phyloP scores from a whole-genome alignment of 2,113 vertebrate species.

The Rhombomys opimus region DNA sequence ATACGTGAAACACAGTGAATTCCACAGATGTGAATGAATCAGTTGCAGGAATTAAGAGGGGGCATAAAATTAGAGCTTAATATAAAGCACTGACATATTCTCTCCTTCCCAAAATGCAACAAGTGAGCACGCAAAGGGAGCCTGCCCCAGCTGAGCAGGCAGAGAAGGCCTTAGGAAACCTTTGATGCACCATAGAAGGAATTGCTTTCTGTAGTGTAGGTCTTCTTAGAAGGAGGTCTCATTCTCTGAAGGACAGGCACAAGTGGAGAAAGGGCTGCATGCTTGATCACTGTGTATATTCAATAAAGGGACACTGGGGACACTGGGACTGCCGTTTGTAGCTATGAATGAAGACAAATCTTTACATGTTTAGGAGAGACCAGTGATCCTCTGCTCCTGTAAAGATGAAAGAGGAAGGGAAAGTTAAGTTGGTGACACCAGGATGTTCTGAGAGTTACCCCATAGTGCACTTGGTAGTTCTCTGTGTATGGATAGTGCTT shows the following conservation, averaged over 20 bases:
- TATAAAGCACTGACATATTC: not conserved
- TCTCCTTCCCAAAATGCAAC: not conserved
- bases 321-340: not conserved
- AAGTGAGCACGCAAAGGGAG: not conserved
- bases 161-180: not conserved
- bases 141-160: not conserved
- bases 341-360: not conserved
- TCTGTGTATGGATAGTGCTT: not conserved
- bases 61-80: rapidly evolving
- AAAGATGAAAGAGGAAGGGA: not conserved
- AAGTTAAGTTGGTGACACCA: not conserved
- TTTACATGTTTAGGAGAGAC: not conserved
- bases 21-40: not conserved
- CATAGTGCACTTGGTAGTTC: not conserved
- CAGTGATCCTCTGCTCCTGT: not conserved
- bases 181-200: too few species aligned
- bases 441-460: not conserved
- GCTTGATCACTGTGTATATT: not conserved
- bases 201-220: rapidly evolving
- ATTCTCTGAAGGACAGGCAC: not conserved
- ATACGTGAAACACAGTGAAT: too few species aligned
- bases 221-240: not conserved
- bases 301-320: not conserved
- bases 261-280: not conserved
- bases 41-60: not conserved